Evolutionary conservation across 2,888 invertebrate genomes (phyloP).

Genomic region (Falcaria lacertinaria): DNA sequence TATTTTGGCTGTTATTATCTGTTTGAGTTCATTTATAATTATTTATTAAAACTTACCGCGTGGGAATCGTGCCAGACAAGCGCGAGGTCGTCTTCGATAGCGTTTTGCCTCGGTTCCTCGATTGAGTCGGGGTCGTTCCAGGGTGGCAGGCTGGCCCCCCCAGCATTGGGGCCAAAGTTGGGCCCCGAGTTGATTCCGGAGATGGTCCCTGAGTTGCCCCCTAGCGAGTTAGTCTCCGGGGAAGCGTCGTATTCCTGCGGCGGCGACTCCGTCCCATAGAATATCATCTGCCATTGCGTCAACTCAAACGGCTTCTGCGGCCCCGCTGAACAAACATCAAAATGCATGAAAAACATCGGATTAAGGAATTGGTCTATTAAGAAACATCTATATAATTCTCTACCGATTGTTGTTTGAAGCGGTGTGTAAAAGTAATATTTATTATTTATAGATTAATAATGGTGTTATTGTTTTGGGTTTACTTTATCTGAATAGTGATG

Average conservation of each 20-base stretch:
- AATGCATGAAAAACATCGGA: neutral
- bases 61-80: slow-evolving; percentile 82
- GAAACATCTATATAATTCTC: neutral
- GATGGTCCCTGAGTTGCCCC: slow-evolving; percentile 34
- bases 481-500: neutral
- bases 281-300: slow-evolving; percentile 89
- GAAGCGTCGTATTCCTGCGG: slow-evolving; percentile 84
- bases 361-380: neutral
- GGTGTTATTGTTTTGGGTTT: neutral
- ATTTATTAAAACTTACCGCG: slow-evolving; percentile 67
- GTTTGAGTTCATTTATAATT: too few relatives aligned
- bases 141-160: slow-evolving; percentile 15
- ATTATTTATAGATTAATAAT: too few relatives aligned
- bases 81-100: slow-evolving; percentile 77
- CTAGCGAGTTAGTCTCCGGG: slow-evolving; percentile 71
- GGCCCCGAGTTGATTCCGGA: neutral
- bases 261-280: slow-evolving; percentile 87
- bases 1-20: too few relatives aligned
- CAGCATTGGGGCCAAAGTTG: slow-evolving; percentile 37
- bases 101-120: slow-evolving; percentile 80
- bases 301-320: slow-evolving; percentile 47
- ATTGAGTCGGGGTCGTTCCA: slow-evolving; percentile 49
- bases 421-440: neutral
- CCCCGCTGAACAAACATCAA: slow-evolving; percentile 67
- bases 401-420: neutral